These are phyloP conservation scores for Argyra leucocephala DNA, from an alignment of 2,888 invertebrate species.

Conservation along the genomic window DNA sequence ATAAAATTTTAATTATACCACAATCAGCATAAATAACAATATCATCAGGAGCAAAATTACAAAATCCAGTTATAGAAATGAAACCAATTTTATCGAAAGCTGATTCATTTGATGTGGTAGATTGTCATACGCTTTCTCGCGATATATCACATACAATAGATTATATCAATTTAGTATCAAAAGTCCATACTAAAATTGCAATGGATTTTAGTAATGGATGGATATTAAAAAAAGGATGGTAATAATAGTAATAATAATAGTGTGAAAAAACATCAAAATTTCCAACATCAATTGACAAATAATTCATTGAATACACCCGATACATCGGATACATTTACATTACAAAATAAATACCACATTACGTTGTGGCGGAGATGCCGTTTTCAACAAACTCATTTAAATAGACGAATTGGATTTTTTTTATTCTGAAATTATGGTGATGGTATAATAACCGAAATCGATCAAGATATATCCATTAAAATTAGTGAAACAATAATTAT, in stretches of 20 bases:
- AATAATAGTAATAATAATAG: slow-evolving; percentile 22
- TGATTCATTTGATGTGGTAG: slow-evolving; percentile 25
- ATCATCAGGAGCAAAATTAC: neutral
- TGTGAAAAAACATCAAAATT: slow-evolving; percentile 38
- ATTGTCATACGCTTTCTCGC: slow-evolving; percentile 53
- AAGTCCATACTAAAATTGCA: slow-evolving; percentile 59
- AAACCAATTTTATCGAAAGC: slow-evolving; percentile 19
- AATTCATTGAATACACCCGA: slow-evolving; percentile 49
- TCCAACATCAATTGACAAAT: slow-evolving; percentile 34
- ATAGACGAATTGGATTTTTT: slow-evolving; percentile 61
- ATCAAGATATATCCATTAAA: no score
- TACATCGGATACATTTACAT: slow-evolving; percentile 62
- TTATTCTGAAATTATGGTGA: slow-evolving; percentile 59
- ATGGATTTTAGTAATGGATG: slow-evolving; percentile 47
- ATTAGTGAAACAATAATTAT: no score
- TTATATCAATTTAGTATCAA: slow-evolving; percentile 66
- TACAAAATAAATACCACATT: slow-evolving; percentile 58
- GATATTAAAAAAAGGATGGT: no score
- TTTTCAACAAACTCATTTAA: slow-evolving; percentile 49
- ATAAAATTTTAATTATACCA: neutral
- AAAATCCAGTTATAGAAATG: neutral
- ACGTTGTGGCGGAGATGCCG: slow-evolving; percentile 55
- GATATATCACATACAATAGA: slow-evolving; percentile 74
- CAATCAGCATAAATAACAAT: neutral
- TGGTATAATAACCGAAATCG: no score